Conservation (phyloP, 2,113 vertebrate species). For the Helogale parvula region DNA sequence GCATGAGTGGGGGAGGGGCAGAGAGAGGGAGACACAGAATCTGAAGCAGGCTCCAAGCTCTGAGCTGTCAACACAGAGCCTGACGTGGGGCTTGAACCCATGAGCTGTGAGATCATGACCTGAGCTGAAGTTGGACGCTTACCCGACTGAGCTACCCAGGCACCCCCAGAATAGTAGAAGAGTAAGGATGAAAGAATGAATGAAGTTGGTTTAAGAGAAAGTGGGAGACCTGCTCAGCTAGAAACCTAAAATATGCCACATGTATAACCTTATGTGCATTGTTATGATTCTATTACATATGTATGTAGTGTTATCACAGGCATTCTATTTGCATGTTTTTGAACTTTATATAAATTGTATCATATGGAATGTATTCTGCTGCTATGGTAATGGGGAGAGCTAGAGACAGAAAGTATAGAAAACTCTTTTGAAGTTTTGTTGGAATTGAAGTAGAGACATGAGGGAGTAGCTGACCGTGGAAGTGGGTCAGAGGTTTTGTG, state of each 20-base stretch:
- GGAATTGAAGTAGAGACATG: constrained; percentile 36
- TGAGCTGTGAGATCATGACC: no score
- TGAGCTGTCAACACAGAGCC: no score
- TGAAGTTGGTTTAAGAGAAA: background rate
- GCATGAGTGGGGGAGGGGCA: no score
- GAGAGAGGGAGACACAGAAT: no score
- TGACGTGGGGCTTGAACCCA: no score
- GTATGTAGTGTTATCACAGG: background rate
- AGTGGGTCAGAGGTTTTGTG: background rate
- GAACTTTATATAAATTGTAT: background rate
- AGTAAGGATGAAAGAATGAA: background rate
- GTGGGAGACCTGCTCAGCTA: background rate
- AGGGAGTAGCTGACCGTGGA: background rate
- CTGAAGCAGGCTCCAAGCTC: no score
- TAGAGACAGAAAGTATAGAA: background rate
- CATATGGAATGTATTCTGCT: background rate
- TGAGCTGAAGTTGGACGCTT: no score
- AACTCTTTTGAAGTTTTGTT: constrained; percentile 15
- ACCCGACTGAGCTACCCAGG: no score
- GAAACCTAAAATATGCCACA: background rate
- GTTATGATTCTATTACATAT: background rate
- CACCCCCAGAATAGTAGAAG: background rate
- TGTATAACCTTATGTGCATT: background rate
- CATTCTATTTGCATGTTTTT: background rate
- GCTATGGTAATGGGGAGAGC: background rate